Conservation (phyloP, 2,797 vertebrate species). For the Poeciliopsis turneri region DNA sequence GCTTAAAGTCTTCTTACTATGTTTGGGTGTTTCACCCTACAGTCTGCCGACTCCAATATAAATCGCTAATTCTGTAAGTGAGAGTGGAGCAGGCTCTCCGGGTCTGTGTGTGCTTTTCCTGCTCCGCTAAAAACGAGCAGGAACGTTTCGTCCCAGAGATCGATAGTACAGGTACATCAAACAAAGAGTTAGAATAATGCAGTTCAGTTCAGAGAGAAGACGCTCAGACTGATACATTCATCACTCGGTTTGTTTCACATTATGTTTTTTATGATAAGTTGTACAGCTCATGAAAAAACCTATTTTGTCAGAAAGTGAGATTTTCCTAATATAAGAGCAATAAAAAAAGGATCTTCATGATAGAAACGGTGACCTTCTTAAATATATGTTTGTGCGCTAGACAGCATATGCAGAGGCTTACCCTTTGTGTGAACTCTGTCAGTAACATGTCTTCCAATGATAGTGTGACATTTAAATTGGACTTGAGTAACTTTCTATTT, state of each 20-base stretch:
- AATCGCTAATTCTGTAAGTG: slow-evolving; percentile 49
- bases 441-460: neutral
- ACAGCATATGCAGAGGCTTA: neutral
- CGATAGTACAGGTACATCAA: neutral
- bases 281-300: neutral
- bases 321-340: neutral
- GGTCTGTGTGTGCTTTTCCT: slow-evolving; percentile 5
- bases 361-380: neutral
- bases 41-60: slow-evolving; percentile 52
- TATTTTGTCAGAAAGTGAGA: neutral
- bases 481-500: neutral
- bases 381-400: neutral
- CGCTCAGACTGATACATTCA: neutral
- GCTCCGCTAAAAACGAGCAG: neutral
- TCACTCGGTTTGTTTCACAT: neutral
- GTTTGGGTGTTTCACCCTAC: slow-evolving; percentile 61
- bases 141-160: slow-evolving; percentile 4
- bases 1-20: slow-evolving; percentile 72
- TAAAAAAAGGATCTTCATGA: neutral
- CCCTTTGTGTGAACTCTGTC: neutral
- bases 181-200: too few relatives aligned
- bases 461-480: neutral
- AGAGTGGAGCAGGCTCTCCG: slow-evolving; percentile 14
- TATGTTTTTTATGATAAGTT: neutral
- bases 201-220: neutral